Evolutionary conservation across 2,888 invertebrate genomes (phyloP).

Genomic region (Xanthia togata): DNA sequence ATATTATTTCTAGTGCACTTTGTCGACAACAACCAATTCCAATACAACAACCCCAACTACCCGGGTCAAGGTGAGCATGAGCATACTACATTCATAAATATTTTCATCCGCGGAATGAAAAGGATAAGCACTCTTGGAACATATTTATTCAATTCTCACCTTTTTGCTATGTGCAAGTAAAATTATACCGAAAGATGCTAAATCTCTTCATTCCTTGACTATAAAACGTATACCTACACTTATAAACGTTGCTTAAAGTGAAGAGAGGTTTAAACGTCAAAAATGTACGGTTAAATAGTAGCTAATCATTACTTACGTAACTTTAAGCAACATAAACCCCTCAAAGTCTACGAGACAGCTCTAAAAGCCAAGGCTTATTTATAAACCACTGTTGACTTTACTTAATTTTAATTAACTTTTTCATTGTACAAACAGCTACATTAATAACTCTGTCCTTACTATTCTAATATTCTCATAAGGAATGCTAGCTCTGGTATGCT

Average conservation of each 20-base stretch:
- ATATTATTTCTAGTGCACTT: slow-evolving; percentile 39
- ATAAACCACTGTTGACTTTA: background rate
- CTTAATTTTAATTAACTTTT: background rate
- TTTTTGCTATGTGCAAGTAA: background rate
- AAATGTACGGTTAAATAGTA: too few relatives aligned
- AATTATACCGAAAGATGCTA: background rate
- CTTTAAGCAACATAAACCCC: too few relatives aligned
- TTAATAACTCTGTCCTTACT: too few relatives aligned
- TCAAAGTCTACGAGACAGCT: background rate
- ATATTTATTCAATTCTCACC: background rate
- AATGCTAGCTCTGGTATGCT: background rate
- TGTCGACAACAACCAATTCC: slow-evolving; percentile 26
- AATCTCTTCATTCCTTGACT: background rate
- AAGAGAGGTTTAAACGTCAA: too few relatives aligned
- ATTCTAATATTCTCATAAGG: too few relatives aligned
- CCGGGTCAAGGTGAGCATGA: slow-evolving; percentile 25
- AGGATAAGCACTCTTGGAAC: background rate
- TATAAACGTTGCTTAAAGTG: too few relatives aligned
- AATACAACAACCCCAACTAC: background rate
- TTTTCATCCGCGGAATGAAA: background rate
- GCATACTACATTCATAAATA: background rate
- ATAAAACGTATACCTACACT: background rate
- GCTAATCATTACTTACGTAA: too few relatives aligned
- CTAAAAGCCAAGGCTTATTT: background rate
- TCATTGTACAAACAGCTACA: background rate